Conservation (phyloP, 2,888 invertebrate species). For the Beris morrisii region DNA sequence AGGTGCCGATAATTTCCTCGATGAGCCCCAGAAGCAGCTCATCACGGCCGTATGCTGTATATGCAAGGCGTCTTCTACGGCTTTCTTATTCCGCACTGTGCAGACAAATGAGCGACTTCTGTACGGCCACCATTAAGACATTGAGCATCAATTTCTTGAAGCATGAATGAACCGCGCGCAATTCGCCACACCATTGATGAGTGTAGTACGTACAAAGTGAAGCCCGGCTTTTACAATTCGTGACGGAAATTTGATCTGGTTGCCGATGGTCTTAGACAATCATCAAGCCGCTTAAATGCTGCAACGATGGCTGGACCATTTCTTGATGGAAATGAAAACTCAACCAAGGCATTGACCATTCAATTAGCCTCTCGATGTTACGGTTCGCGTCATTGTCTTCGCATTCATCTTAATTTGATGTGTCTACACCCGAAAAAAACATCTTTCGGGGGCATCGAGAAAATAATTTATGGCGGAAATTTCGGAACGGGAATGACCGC, state of each 20-base stretch:
- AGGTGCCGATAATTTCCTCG: constrained; percentile 29
- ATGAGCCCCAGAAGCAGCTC: constrained; percentile 7
- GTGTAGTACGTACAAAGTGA: neutral
- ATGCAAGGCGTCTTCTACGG: neutral
- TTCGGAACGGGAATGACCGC: constrained; percentile 15
- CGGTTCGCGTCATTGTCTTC: neutral
- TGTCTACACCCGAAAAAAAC: constrained; percentile 1
- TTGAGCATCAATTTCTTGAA: constrained; percentile 16
- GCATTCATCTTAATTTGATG: constrained; percentile 25
- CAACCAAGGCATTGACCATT: constrained; percentile 7
- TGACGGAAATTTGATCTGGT: constrained; percentile 29
- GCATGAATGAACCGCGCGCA: constrained; percentile 20
- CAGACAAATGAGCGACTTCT: constrained; percentile 23
- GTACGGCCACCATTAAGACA: constrained; percentile 23
- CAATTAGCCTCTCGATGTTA: constrained; percentile 9
- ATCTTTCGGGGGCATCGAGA: neutral
- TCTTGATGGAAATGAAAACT: constrained; percentile 12
- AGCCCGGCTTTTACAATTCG: constrained; percentile 9
- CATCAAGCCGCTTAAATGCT: neutral
- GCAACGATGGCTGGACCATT: neutral
- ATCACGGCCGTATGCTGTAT: neutral
- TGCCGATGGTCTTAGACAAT: neutral
- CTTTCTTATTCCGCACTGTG: neutral
- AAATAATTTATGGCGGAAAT: constrained; percentile 25
- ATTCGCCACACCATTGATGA: constrained; percentile 26